Evolutionary conservation across 1,140 invertebrate genomes (phyloP), one percentile per base, ranked within the genome.

Genomic region (Papilio dardanus): DNA sequence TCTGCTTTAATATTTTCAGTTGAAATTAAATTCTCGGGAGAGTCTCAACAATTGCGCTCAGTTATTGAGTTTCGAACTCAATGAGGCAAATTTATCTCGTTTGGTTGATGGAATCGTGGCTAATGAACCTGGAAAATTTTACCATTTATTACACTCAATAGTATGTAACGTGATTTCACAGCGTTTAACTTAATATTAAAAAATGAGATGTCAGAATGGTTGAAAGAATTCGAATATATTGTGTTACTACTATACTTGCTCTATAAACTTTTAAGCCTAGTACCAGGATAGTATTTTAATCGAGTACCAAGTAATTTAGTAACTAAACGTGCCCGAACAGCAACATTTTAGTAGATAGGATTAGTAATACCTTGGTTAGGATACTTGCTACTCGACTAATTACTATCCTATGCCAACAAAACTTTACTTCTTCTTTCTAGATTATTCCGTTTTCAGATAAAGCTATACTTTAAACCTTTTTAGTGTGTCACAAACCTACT

Each of bases 71-170:
- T 73, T 54, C 71, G 71, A 58, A 73, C 46, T 33, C 71, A 73
- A 58, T 73, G 71, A 73, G 71, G 71, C 46, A 73, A 73, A 73
- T 73, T 73, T 73, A 73, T 73, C 71, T 73, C 71, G 71, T 73
- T 73, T 73, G 46, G 71, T 35, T 73, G 71, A 73, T 73, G 71
- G 71, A 73, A 73, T 73, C 46, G 71, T 73, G 50, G 46, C 33
- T 73, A 73, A 73, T 73, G 71, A 73, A 73, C 71, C 71, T 73
- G 71, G 16, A 58, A 73, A 73, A 73, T 58, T 73, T 73, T 71
- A n/a, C 24, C 14, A 71, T 71, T 71, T 71, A 46, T 46, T 71
- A 50, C 40, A 46, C 69, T 71, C 69, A 50, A 31, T 46, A 42
- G 37, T 21, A 71, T 42, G 40, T 71, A 31, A 71, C 42, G 42